These are phyloP conservation scores for Epinephelus cyanopodus DNA, from an alignment of 2,113 vertebrate genomes.

Conservation along the genomic window DNA sequence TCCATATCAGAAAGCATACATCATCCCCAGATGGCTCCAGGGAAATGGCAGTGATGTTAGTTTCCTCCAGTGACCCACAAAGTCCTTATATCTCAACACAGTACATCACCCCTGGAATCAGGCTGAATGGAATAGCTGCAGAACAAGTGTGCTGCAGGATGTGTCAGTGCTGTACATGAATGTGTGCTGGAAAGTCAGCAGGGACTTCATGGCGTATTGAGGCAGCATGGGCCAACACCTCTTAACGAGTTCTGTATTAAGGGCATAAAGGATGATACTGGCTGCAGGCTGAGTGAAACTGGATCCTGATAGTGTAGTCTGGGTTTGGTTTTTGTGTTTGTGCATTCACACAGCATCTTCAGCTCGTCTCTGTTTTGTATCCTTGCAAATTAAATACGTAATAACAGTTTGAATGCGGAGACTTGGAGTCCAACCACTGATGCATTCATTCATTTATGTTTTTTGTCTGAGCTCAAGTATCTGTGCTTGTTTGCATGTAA, in stretches of 20 bases:
- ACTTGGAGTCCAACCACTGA: not conserved
- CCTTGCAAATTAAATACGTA: not conserved
- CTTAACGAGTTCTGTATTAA: not conserved
- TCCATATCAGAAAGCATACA: not conserved
- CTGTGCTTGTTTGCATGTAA: not conserved
- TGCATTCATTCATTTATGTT: not conserved
- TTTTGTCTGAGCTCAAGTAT: slow-evolving; percentile 1
- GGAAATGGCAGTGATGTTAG: not conserved
- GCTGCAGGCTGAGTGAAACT: not conserved
- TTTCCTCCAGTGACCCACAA: slow-evolving; percentile 15
- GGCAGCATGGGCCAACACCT: not conserved
- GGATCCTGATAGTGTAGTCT: not conserved
- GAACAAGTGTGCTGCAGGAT: not conserved
- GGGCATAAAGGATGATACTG: not conserved
- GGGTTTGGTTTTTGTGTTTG: not conserved
- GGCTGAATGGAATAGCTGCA: not conserved
- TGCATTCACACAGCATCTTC: no score
- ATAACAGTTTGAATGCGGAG: not conserved
- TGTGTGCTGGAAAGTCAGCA: slow-evolving; percentile 16
- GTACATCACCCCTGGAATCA: not conserved
- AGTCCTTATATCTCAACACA: not conserved
- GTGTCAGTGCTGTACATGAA: not conserved
- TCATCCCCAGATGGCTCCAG: not conserved
- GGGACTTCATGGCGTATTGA: not conserved
- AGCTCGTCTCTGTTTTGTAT: not conserved